Evolutionary conservation across 1,140 invertebrate genomes (phyloP), one percentile per base, ranked within the genome.

Genomic region (Lepidostoma basale): DNA sequence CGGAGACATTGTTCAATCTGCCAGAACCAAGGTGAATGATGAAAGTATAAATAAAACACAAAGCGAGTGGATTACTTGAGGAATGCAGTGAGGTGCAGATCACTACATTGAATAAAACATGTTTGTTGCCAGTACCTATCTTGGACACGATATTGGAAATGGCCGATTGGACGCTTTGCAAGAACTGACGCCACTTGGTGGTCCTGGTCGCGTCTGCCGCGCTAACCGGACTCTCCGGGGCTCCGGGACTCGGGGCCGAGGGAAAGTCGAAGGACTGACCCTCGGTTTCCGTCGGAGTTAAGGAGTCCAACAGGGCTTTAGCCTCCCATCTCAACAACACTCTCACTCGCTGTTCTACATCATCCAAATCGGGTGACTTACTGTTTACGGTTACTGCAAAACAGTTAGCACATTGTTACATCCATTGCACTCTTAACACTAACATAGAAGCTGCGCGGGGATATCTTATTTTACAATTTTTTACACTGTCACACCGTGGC

Each of bases 181-280:
- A 77, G 26, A 83, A 77, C 70, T 78, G 76, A 49, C 80, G 77
- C 78, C 73, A 83, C 56, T 76, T 75, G 22, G 58, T 75, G 52
- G 71, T 65, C 70, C 68, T 71, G 72, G 70, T 23, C 72, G 70
- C 65, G 63, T 65, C 77, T 77, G 73, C 69, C 30, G 5, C 30
- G 30, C 30, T 33, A 33, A 6, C 23, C 30, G 16, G 18, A 8
- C 14, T 14, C 42, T 36, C 14, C 12, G 54, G 33, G 20, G 30
- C 9, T n/a, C n/a, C 14, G 8, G 33, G 6, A 20, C 20, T 18
- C 20, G 36, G 6, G 30, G 30, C 30, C 6, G 30, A 39, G 28
- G 54, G 54, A 39, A 58, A 39, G 20, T 8, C 39, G 22, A 58
- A 58, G 12, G 18, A 16, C 18, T n/a, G 28, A 23, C 22, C 9